Conservation (phyloP, 1,140 invertebrate genomes). For the Radopholus similis region DNA sequence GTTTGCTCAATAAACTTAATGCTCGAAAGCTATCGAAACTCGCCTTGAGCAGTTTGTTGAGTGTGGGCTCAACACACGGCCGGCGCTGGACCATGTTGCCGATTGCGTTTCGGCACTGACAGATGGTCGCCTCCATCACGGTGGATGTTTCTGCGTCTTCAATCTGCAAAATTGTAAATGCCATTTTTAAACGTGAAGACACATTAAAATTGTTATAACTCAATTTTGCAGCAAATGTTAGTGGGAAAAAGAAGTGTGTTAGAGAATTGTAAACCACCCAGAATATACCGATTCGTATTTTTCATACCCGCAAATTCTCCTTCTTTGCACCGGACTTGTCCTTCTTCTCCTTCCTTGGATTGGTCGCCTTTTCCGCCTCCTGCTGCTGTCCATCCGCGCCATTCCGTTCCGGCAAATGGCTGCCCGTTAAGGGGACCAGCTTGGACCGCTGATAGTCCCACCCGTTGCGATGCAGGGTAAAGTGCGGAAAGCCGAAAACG, state of each 20-base stretch:
- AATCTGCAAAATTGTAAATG: conserved; percentile 35
- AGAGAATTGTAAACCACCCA: too few species aligned
- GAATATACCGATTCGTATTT: too few species aligned
- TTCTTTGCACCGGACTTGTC: too few species aligned
- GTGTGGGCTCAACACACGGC: conserved; percentile 46
- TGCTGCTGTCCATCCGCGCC: neutral
- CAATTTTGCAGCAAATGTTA: too few species aligned
- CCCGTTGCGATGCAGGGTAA: neutral
- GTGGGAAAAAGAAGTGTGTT: too few species aligned
- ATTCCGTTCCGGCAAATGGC: neutral
- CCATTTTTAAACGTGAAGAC: neutral
- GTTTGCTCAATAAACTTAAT: too few species aligned
- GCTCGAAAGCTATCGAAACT: neutral
- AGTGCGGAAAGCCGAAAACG: neutral
- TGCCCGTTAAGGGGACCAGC: neutral
- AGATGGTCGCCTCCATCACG: conserved; percentile 57
- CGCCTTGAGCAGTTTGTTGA: conserved; percentile 52
- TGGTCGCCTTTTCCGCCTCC: neutral
- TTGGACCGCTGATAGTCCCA: neutral
- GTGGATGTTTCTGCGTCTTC: conserved; percentile 58
- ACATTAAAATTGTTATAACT: too few species aligned
- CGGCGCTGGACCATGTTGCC: conserved; percentile 45
- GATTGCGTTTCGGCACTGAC: conserved; percentile 49
- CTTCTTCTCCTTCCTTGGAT: neutral
- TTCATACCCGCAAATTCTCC: too few species aligned